phyloP scores from a whole-genome alignment of 2,888 invertebrate genomes.

The Drosophila anomalipes region DNA sequence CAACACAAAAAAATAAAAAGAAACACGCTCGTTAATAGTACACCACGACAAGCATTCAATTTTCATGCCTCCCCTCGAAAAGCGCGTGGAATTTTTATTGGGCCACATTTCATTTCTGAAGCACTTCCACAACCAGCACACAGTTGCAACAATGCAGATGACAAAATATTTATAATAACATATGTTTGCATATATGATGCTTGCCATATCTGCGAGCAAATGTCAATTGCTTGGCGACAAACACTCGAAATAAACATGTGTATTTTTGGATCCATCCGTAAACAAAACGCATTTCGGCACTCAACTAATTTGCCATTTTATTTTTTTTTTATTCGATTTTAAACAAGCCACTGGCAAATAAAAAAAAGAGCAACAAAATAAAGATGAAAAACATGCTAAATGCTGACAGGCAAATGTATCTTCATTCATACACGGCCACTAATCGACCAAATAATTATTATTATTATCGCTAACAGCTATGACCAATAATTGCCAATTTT shows the following conservation, averaged over 20 bases:
- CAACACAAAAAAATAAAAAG: slow-evolving; percentile 1
- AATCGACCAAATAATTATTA: background rate
- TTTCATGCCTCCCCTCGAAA: slow-evolving; percentile 6
- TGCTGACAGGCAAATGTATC: slow-evolving; percentile 1
- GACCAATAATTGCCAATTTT: background rate
- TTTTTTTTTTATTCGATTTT: background rate
- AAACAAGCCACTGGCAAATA: background rate
- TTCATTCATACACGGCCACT: background rate
- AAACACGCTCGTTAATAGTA: slow-evolving; percentile 43
- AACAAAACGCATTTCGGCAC: slow-evolving; percentile 18
- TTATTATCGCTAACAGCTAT: background rate
- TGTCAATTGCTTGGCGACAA: slow-evolving; percentile 43
- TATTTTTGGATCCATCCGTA: slow-evolving; percentile 16
- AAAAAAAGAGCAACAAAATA: background rate
- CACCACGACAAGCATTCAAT: slow-evolving; percentile 24
- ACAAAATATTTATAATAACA: slow-evolving; percentile 2
- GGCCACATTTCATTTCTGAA: slow-evolving; percentile 23
- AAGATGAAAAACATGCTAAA: background rate
- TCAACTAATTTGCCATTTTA: slow-evolving; percentile 28
- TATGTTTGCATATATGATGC: slow-evolving; percentile 5
- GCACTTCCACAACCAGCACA: slow-evolving; percentile 5
- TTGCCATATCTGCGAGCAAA: background rate
- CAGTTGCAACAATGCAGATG: slow-evolving; percentile 14
- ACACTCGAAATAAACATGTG: slow-evolving; percentile 11
- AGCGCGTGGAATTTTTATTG: slow-evolving; percentile 30